phyloP scores from a whole-genome alignment of 1,140 invertebrate genomes.

The Zaprionus capensis region DNA sequence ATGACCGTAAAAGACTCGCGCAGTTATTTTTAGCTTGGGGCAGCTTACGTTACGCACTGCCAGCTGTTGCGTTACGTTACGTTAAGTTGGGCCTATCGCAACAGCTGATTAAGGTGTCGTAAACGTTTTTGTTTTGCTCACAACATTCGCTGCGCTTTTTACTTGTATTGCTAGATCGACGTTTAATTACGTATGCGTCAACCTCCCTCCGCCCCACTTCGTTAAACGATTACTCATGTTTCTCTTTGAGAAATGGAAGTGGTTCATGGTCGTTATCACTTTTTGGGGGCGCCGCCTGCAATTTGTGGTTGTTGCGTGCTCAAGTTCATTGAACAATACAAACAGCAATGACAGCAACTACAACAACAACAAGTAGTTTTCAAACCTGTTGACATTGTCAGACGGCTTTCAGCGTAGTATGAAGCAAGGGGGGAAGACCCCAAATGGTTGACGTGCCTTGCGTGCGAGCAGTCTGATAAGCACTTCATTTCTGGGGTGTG shows the following conservation, averaged over 20 bases:
- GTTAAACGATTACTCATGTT: constrained; percentile 14
- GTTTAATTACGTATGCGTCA: constrained; percentile 3
- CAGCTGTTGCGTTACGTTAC: constrained; percentile 33
- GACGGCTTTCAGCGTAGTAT: neutral
- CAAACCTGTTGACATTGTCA: constrained; percentile 74
- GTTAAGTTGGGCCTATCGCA: constrained; percentile 6
- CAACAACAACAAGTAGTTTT: constrained; percentile 24
- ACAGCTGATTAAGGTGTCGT: constrained; percentile 48
- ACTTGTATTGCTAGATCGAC: constrained; percentile 25
- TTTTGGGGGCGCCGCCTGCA: constrained; percentile 23
- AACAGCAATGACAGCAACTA: constrained; percentile 24
- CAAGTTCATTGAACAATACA: constrained; percentile 66
- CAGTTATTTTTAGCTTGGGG: constrained; percentile 80
- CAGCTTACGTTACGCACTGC: constrained; percentile 37
- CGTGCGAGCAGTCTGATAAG: constrained; percentile 54
- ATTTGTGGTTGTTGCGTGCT: constrained; percentile 37
- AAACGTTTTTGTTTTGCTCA: constrained; percentile 57
- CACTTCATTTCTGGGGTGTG: constrained; percentile 51
- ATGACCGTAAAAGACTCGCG: constrained; percentile 70
- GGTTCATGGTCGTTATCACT: constrained; percentile 55
- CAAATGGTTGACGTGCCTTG: constrained; percentile 46
- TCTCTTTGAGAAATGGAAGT: constrained; percentile 21
- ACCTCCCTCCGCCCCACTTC: too few species aligned
- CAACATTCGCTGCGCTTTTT: constrained; percentile 57
- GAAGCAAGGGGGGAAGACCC: constrained; percentile 9